These are phyloP conservation scores for Drosophila greeni DNA, from an alignment of 2,888 invertebrate species.

Conservation along the genomic window DNA sequence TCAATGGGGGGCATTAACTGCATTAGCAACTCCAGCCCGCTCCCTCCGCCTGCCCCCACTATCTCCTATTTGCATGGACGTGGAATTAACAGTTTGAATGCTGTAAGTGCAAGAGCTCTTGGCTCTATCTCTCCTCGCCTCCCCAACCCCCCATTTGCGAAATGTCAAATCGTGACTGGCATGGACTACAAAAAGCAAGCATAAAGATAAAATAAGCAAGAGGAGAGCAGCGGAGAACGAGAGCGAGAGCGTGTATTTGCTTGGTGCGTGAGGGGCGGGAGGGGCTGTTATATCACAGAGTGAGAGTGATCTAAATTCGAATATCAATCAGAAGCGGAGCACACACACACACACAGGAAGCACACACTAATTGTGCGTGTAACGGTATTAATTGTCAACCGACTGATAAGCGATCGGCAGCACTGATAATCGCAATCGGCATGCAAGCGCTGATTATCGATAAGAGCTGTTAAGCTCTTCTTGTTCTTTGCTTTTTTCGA, in stretches of 20 bases:
- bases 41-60: neutral
- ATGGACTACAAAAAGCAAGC: conserved; percentile 12
- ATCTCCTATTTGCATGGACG: conserved; percentile 24
- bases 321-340: conserved; percentile 23
- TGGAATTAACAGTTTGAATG: conserved; percentile 18
- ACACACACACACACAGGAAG: conserved; percentile 1
- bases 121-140: conserved; percentile 1
- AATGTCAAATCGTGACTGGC: conserved; percentile 37
- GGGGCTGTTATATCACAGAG: conserved; percentile 23
- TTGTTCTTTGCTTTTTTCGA: conserved; percentile 7
- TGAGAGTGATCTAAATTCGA: conserved; percentile 23
- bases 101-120: conserved; percentile 10
- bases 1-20: conserved; percentile 8
- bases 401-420: conserved; percentile 35
- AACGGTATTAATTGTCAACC: conserved; percentile 28
- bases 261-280: conserved; percentile 10
- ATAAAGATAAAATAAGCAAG: conserved; percentile 18
- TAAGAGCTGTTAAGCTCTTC: conserved; percentile 23
- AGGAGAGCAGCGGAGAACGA: conserved; percentile 10
- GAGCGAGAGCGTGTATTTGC: conserved; percentile 22
- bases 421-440: conserved; percentile 33
- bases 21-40: conserved; percentile 10
- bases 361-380: conserved; percentile 24
- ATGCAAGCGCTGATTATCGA: conserved; percentile 42
- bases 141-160: conserved; percentile 14